These are phyloP conservation scores for Carterocephalus palaemon DNA, from an alignment of 2,888 invertebrate genomes.

Conservation along the genomic window DNA sequence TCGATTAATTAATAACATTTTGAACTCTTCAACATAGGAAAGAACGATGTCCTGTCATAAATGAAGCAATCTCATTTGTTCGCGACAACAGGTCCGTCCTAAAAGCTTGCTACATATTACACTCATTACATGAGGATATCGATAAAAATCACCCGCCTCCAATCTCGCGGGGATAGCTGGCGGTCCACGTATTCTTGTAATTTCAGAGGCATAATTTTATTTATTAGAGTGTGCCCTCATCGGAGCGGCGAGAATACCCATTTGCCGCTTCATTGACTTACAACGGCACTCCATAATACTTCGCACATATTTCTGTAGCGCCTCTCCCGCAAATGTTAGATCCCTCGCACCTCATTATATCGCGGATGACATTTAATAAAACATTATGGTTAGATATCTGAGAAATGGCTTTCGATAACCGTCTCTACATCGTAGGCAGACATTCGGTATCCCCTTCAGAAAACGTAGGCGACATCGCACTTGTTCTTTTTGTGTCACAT, in stretches of 20 bases:
- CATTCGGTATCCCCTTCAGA: slow-evolving; percentile 23
- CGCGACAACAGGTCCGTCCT: slow-evolving; percentile 42
- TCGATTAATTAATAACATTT: too few relatives aligned
- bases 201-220: slow-evolving; percentile 78
- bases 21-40: too few relatives aligned
- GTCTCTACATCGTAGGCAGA: slow-evolving; percentile 30
- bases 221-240: slow-evolving; percentile 75
- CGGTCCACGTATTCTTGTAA: slow-evolving; percentile 75
- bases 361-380: slow-evolving; percentile 78
- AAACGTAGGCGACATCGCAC: slow-evolving; percentile 16
- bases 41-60: neutral
- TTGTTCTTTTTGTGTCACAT: slow-evolving; percentile 9
- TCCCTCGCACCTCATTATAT: slow-evolving; percentile 77
- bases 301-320: slow-evolving; percentile 78
- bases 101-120: slow-evolving; percentile 68
- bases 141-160: slow-evolving; percentile 72
- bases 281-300: slow-evolving; percentile 78
- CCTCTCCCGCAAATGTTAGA: slow-evolving; percentile 63
- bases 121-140: slow-evolving; percentile 72
- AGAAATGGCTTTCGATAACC: slow-evolving; percentile 68
- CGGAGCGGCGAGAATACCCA: slow-evolving; percentile 69
- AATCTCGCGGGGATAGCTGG: slow-evolving; percentile 70
- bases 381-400: slow-evolving; percentile 64
- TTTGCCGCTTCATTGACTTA: slow-evolving; percentile 79
- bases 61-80: slow-evolving; percentile 39